Percentiles rank a stretch among this genome's conserved stretches.
phyloP scores from a whole-genome alignment of 2,888 invertebrate genomes.

The Drosophila neotestacea region DNA sequence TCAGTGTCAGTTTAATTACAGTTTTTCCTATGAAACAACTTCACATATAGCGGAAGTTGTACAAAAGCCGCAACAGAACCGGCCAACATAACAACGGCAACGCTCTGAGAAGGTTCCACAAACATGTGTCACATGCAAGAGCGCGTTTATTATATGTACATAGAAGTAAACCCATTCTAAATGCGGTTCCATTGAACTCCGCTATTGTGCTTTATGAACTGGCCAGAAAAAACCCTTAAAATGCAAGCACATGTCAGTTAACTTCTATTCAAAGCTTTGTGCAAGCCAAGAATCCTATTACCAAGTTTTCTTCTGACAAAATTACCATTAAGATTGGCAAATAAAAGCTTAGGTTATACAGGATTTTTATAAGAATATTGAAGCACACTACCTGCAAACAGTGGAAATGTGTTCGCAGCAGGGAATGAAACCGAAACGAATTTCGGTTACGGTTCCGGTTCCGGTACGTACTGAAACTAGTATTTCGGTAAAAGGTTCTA shows the following conservation, averaged over 20 bases:
- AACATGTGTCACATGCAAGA: slow-evolving; percentile 46
- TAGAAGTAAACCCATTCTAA: slow-evolving; percentile 17
- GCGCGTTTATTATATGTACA: background rate
- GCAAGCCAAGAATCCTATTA: background rate
- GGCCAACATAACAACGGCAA: slow-evolving; percentile 39
- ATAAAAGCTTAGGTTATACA: background rate
- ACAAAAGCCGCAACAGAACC: slow-evolving; percentile 75
- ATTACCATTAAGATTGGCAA: background rate
- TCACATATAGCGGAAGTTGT: slow-evolving; percentile 75
- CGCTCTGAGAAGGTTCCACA: slow-evolving; percentile 41
- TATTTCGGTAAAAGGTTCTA: too few species aligned
- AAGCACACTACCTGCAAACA: background rate
- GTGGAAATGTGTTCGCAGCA: too few species aligned
- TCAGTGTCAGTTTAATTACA: slow-evolving; percentile 70
- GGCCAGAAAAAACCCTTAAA: slow-evolving; percentile 12
- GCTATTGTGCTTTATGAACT: slow-evolving; percentile 9
- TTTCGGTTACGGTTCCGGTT: too few species aligned
- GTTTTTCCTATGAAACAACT: slow-evolving; percentile 63
- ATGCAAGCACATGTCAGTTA: slow-evolving; percentile 2
- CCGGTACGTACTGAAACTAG: too few species aligned
- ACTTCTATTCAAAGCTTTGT: background rate
- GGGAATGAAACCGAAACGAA: too few species aligned
- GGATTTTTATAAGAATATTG: background rate
- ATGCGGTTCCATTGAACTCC: slow-evolving; percentile 16
- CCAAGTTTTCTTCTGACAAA: background rate